Evolutionary conservation across 2,888 invertebrate species (phyloP), one percentile per base, ranked within the genome.

Genomic region (Drosophila limbata): DNA sequence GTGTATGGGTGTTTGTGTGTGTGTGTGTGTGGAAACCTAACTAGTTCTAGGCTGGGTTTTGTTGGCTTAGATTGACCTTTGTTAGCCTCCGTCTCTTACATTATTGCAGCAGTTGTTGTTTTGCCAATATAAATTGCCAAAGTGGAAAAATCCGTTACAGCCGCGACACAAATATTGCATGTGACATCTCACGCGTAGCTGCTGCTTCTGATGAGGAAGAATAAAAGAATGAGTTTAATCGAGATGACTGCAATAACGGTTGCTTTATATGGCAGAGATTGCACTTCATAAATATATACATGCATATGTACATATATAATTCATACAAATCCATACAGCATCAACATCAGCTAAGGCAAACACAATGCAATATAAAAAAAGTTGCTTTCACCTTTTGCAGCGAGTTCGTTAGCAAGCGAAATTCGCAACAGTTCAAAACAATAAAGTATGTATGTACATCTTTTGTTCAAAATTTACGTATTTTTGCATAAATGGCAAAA

Each of bases 401-500:
- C 53, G 35, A 65, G 73, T 80, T 77, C 81, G 77, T 76, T 76
- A 59, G 57, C 70, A 56, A 57, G 69, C 77, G 71, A 73, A 74
- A 78, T 81, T 81, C 63, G 69, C 73, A 79, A 64, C 73, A 69
- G 72, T 73, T 81, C 42, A 79, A 73, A 69, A 79, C 77, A 80
- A 83, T 80, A 77, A 80, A 75, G 59, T 65, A 40, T 73, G 69
- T 71, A 53, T 71, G 79, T 67, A 70, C 77, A 74, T 78, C 88
- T 89, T 85, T 85, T 85, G 89, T 88, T 88, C 55, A 57, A 67
- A 77, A 84, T 76, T 77, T 77, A 86, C 64, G 69, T 74, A 69
- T 73, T 57, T 88, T 78, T 80, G 88, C 89, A 89, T 89, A 85
- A 89, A 87, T 84, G 85, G 85, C 75, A 86, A 85, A 73, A 85